phyloP scores from a whole-genome alignment of 2,888 invertebrate genomes.

The Cataglyphis albicans region DNA sequence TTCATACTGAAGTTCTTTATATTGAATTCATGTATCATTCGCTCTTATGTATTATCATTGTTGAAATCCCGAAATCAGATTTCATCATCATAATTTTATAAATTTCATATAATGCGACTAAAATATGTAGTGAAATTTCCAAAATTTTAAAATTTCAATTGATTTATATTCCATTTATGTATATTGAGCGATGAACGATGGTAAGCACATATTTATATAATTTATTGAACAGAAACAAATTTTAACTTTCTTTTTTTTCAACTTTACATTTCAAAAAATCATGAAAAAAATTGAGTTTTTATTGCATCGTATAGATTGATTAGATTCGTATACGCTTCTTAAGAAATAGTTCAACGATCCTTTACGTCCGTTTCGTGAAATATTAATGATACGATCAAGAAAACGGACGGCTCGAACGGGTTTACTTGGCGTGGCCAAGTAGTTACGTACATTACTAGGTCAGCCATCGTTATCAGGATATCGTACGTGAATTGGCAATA shows the following conservation, averaged over 20 bases:
- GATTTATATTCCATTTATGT: background rate
- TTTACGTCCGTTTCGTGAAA: slow-evolving; percentile 20
- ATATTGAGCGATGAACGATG: background rate
- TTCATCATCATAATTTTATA: background rate
- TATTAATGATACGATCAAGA: slow-evolving; percentile 25
- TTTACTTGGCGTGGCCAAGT: slow-evolving; percentile 30
- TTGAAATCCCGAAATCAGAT: background rate
- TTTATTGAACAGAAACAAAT: background rate
- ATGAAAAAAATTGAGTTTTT: background rate
- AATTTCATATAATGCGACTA: background rate
- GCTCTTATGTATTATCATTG: background rate
- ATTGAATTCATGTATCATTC: background rate
- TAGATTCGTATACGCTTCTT: background rate
- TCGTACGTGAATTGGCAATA: slow-evolving; percentile 68
- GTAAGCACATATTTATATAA: background rate
- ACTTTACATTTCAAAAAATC: background rate
- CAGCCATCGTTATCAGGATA: slow-evolving; percentile 68
- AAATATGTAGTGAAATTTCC: background rate
- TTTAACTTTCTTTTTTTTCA: background rate
- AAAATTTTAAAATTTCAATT: background rate
- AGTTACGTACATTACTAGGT: slow-evolving; percentile 68
- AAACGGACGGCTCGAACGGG: slow-evolving; percentile 6
- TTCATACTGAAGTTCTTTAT: background rate
- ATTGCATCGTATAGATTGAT: slow-evolving; percentile 6
- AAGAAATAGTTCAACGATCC: slow-evolving; percentile 26